Evolutionary conservation across 2,888 invertebrate genomes (phyloP).

Genomic region (Lasioglossum vierecki): DNA sequence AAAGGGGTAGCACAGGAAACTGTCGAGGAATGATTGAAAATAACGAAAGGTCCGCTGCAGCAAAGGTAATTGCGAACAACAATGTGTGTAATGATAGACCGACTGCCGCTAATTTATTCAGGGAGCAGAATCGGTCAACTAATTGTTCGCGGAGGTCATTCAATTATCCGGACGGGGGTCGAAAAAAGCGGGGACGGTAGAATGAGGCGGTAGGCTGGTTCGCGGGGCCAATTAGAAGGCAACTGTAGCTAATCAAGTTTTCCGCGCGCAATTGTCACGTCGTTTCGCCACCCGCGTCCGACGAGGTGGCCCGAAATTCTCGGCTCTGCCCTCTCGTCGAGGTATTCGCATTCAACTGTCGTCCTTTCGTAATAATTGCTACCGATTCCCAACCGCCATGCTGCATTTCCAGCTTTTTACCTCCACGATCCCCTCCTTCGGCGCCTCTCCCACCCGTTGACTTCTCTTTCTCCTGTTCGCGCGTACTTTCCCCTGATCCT

Average conservation of each 20-base stretch:
- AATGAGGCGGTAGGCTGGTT: neutral
- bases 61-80: neutral
- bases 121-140: neutral
- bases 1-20: neutral
- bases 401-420: conserved; percentile 81
- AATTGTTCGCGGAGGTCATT: neutral
- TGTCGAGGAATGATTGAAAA: neutral
- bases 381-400: conserved; percentile 80
- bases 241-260: conserved; percentile 46
- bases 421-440: conserved; percentile 63
- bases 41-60: neutral
- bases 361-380: conserved; percentile 80
- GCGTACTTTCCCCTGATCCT: conserved; percentile 34
- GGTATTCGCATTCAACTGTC: conserved; percentile 76
- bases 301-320: conserved; percentile 56
- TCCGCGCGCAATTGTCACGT: conserved; percentile 43
- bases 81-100: neutral
- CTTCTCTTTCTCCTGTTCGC: conserved; percentile 49
- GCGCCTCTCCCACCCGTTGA: conserved; percentile 52
- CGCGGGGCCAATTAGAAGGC: conserved; percentile 21
- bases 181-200: neutral
- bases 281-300: conserved; percentile 56
- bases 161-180: neutral
- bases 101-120: neutral
- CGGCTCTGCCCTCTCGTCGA: conserved; percentile 3